Base-by-base conservation (phyloP, 2,888 invertebrate species). In the Sphinx pinastri region DNA sequence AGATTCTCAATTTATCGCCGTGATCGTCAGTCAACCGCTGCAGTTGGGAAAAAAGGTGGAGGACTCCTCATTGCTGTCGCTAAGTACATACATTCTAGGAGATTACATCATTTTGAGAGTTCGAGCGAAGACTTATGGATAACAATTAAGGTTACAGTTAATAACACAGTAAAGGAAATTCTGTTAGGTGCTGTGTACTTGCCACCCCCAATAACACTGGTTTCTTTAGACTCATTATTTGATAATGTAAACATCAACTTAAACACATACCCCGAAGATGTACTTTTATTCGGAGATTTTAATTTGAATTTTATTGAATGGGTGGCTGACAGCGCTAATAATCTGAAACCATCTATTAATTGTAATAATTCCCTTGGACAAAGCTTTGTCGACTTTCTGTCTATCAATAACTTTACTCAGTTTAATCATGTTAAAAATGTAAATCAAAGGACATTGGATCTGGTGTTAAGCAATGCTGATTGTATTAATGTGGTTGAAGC, bases 231-330 rank as follows among this genome's bases (percentile, higher is more conserved):
- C 8, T 45, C n/a, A 60, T 60, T 60, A 31, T 13, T 60, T 14
- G 3, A 38, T 13, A 60, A 60, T 60, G 12, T 45, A 12, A n/a
- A 60, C 38, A 38, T n/a, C 25, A 45, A n/a, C 45, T 60, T 45
- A n/a, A 45, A 60, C 13, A 45, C 60, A 8, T 45, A 12, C 25
- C 60, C 1, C 2, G n/a, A 2, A 10, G 60, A 60, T n/a, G 7
- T 60, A n/a, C 47, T 63, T 47, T n/a, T n/a, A n/a, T n/a, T n/a
- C n/a, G n/a, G n/a, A n/a, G n/a, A n/a, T n/a, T n/a, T n/a, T n/a
- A n/a, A 63, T 63, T 47, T 47, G n/a, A n/a, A 16, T 47, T 63
- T 63, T 45, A n/a, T 63, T 7, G 45, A 47, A 14, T 47, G 63
- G 63, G 11, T 16, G 8, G 16, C 11, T 11, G 47, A 63, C n/a